These are phyloP conservation scores for Sterrhoptilus dennistouni DNA, from an alignment of 2,113 vertebrate genomes.

Conservation along the genomic window DNA sequence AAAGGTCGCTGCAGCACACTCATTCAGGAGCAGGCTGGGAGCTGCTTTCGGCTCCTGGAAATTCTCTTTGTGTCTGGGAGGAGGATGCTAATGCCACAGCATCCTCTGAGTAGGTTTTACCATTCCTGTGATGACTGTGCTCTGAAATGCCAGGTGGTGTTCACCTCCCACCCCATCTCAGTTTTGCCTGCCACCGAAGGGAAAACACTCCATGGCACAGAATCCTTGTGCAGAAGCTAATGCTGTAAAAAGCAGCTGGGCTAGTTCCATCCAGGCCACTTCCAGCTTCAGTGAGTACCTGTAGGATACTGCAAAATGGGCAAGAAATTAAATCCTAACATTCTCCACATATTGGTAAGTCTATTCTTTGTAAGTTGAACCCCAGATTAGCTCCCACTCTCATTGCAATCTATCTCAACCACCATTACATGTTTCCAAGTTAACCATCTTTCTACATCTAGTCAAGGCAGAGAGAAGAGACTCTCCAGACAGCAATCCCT, in stretches of 20 bases:
- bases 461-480: not conserved
- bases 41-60: not conserved
- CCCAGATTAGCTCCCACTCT: not conserved
- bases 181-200: not conserved
- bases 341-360: not conserved
- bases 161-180: not conserved
- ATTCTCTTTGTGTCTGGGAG: not conserved
- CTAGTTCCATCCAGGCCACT: not conserved
- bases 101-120: conserved; percentile 20
- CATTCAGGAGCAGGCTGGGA: not conserved
- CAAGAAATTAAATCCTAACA: not conserved
- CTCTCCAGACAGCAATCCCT: not conserved
- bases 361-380: not conserved
- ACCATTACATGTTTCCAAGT: not conserved
- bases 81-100: not conserved
- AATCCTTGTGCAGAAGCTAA: not conserved
- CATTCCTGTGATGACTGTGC: not conserved
- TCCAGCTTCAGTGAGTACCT: not conserved
- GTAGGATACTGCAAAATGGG: not conserved
- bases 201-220: not conserved
- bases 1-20: not conserved
- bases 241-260: not conserved
- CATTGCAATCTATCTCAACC: not conserved
- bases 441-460: not conserved
- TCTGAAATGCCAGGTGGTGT: not conserved